These are phyloP conservation scores for Columbina picui DNA, from an alignment of 2,113 vertebrate species.

Conservation along the genomic window DNA sequence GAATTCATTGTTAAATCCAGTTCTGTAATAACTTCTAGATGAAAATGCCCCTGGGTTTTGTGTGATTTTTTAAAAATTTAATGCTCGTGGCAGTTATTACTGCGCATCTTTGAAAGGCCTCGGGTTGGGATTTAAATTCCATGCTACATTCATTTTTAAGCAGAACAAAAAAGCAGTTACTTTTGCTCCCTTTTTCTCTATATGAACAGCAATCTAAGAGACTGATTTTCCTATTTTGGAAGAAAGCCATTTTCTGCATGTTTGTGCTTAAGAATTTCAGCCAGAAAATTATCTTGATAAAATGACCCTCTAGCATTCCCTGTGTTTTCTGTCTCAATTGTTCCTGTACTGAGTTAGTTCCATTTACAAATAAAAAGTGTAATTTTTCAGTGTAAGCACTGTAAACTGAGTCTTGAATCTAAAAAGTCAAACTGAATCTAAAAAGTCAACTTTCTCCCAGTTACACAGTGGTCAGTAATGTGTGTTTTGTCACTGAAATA, in stretches of 20 bases:
- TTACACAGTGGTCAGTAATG: background rate
- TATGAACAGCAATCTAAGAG: background rate
- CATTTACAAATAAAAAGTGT: background rate
- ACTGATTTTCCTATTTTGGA: slow-evolving; percentile 15
- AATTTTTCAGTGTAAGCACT: background rate
- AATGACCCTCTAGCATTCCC: background rate
- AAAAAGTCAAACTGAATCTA: background rate
- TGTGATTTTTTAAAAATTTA: background rate
- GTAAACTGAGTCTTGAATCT: background rate
- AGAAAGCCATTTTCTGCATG: slow-evolving; percentile 38
- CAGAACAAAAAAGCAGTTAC: slow-evolving; percentile 24
- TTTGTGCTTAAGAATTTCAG: background rate
- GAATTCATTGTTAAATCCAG: background rate
- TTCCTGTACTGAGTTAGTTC: background rate
- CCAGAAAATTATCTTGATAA: background rate
- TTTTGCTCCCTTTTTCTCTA: slow-evolving; percentile 33
- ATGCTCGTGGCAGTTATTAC: background rate
- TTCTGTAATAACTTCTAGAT: slow-evolving; percentile 3
- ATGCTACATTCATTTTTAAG: slow-evolving; percentile 10
- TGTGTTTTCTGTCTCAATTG: background rate
- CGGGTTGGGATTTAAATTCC: slow-evolving; percentile 15
- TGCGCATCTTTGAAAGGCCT: background rate
- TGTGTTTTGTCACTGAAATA: background rate
- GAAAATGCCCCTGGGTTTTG: background rate
- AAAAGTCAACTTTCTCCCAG: background rate